Conservation (phyloP, 2,113 vertebrate genomes). For the Empidonax alnorum region DNA sequence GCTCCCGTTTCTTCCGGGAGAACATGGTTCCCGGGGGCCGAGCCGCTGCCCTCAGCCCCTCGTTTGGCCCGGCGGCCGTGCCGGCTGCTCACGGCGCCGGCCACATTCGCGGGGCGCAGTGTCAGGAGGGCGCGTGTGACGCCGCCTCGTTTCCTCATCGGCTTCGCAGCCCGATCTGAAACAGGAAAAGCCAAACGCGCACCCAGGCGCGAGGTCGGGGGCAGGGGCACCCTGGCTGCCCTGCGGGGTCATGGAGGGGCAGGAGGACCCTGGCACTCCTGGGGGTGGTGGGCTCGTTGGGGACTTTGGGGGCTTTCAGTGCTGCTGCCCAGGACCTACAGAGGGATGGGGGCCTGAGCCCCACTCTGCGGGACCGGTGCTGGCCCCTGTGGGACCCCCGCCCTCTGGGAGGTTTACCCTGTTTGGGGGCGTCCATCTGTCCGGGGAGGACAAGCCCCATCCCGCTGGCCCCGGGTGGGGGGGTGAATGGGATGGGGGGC, state of each 20-base stretch:
- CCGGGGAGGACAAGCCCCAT: background rate
- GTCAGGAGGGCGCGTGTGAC: conserved; percentile 56
- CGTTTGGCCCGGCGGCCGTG: background rate
- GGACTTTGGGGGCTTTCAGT: accelerated
- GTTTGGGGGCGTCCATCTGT: background rate
- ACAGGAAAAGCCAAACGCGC: conserved; percentile 51
- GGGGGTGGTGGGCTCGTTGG: background rate
- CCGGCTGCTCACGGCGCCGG: background rate
- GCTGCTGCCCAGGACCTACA: accelerated
- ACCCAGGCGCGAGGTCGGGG: background rate
- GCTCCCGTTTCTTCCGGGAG: conserved; percentile 89
- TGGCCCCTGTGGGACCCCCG: accelerated
- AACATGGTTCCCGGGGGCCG: conserved; percentile 76
- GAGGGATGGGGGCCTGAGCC: background rate
- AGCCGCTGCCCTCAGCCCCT: background rate
- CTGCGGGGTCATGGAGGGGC: background rate
- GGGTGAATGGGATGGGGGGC: background rate
- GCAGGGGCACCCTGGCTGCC: background rate
- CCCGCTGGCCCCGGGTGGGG: accelerated
- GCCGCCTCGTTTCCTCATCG: conserved; percentile 62
- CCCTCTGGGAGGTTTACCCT: background rate
- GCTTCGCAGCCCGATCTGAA: background rate
- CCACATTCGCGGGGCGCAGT: conserved; percentile 12
- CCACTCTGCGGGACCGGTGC: accelerated
- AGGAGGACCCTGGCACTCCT: background rate